Percentiles rank a stretch among this genome's conserved stretches.
phyloP scores from a whole-genome alignment of 92 coral and sea anemone genomes.

The Zoanthus sansibaricus region DNA sequence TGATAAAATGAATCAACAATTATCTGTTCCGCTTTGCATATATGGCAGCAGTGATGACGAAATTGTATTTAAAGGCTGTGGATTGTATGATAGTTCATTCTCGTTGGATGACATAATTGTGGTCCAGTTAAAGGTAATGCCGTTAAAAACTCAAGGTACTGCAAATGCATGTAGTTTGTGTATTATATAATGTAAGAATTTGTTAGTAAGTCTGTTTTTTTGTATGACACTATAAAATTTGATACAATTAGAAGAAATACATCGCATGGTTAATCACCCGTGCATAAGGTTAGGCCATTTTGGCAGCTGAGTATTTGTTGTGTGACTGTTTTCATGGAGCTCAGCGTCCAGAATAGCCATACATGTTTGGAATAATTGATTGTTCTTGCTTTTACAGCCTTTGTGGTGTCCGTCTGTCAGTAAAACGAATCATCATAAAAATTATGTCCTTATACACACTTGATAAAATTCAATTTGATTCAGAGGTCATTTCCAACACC shows the following conservation, averaged over 20 bases:
- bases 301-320: not conserved
- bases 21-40: not conserved
- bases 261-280: not conserved
- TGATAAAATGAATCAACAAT: not conserved
- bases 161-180: not conserved
- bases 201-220: not conserved
- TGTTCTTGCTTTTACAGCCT: not conserved
- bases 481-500: constrained; percentile 28
- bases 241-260: too few species aligned
- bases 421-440: not conserved
- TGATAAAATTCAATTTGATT: constrained; percentile 9
- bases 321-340: not conserved
- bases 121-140: not conserved
- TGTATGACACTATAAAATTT: not conserved
- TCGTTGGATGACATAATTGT: not conserved
- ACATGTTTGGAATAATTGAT: not conserved
- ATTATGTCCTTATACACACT: too few species aligned
- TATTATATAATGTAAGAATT: not conserved
- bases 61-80: not conserved
- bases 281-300: not conserved
- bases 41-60: not conserved
- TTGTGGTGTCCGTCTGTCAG: too few species aligned
- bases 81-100: not conserved
- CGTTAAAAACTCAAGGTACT: not conserved
- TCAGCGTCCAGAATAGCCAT: not conserved